These are phyloP conservation scores for Rhynchomys soricoides DNA, from an alignment of 2,113 vertebrate species.

Conservation along the genomic window DNA sequence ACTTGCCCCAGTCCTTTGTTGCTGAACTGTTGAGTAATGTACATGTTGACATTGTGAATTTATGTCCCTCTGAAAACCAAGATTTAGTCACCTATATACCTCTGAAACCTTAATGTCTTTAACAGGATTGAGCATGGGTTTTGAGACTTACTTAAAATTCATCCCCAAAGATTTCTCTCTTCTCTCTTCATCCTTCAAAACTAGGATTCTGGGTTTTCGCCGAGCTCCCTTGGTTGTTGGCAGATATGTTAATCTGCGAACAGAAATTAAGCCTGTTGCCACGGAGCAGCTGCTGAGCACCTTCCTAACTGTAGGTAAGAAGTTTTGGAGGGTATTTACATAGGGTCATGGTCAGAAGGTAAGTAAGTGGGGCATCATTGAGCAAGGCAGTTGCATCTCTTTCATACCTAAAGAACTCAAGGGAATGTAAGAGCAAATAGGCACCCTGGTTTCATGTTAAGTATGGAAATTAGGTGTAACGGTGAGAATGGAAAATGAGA, in stretches of 20 bases:
- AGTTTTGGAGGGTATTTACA: background rate
- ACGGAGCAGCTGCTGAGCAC: slow-evolving; percentile 97
- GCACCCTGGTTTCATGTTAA: background rate
- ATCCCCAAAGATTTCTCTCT: slow-evolving; percentile 44
- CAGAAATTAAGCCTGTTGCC: slow-evolving; percentile 96
- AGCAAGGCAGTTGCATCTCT: slow-evolving; percentile 13
- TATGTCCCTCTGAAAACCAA: slow-evolving; percentile 10
- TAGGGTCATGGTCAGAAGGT: background rate
- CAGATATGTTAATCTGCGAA: slow-evolving; percentile 94
- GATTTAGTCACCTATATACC: background rate
- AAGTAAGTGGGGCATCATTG: background rate
- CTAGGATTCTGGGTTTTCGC: slow-evolving; percentile 96
- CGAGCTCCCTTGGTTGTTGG: slow-evolving; percentile 97
- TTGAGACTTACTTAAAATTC: slow-evolving; percentile 15
- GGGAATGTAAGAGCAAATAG: background rate
- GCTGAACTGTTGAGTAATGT: slow-evolving; percentile 14
- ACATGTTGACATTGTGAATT: slow-evolving; percentile 13
- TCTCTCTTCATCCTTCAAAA: slow-evolving; percentile 48
- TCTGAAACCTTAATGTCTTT: background rate
- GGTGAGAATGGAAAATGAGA: background rate
- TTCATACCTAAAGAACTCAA: slow-evolving; percentile 12
- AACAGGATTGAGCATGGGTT: slow-evolving; percentile 28
- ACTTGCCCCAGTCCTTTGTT: background rate
- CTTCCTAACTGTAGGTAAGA: slow-evolving; percentile 94
- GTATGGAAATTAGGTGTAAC: background rate